A percentile compares a stretch with the other conserved stretches of the same genome.
Evolutionary conservation across 2,113 vertebrate genomes (phyloP).

Genomic region (Platycercus adscitus): DNA sequence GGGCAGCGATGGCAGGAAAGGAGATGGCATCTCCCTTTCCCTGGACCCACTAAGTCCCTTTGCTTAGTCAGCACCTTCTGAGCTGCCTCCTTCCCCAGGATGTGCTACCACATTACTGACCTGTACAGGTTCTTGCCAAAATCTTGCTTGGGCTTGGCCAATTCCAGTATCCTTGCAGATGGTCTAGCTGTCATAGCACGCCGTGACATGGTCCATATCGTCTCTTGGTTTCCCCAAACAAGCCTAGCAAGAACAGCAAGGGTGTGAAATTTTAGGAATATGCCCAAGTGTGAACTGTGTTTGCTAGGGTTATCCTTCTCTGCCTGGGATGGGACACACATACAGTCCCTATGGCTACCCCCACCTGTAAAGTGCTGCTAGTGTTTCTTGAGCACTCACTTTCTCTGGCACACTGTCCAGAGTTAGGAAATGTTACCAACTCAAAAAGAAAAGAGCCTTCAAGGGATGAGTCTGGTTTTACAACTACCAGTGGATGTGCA

Average conservation of each 20-base stretch:
- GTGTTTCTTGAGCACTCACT: neutral
- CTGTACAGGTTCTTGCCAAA: neutral
- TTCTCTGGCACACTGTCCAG: neutral
- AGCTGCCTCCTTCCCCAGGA: neutral
- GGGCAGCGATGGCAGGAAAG: neutral
- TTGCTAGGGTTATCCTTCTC: neutral
- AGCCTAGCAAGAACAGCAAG: slow-evolving; percentile 41
- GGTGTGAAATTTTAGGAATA: neutral
- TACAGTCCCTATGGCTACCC: neutral
- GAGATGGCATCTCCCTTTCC: neutral
- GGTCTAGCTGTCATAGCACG: neutral
- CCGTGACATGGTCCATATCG: neutral
- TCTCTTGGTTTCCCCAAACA: slow-evolving; percentile 71
- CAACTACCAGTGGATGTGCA: neutral
- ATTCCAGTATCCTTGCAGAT: neutral
- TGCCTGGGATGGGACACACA: neutral
- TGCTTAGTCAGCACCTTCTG: neutral
- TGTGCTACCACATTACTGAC: neutral
- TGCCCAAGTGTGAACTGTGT: neutral
- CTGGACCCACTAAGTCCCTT: neutral
- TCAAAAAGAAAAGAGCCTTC: neutral
- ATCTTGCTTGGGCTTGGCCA: slow-evolving; percentile 57
- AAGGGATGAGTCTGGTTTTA: neutral
- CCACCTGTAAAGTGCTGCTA: neutral
- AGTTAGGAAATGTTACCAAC: neutral